Percentiles rank a stretch among this genome's conserved stretches.
These are phyloP conservation scores for Falco columbarius DNA, from an alignment of 2,797 vertebrate genomes.

Conservation along the genomic window DNA sequence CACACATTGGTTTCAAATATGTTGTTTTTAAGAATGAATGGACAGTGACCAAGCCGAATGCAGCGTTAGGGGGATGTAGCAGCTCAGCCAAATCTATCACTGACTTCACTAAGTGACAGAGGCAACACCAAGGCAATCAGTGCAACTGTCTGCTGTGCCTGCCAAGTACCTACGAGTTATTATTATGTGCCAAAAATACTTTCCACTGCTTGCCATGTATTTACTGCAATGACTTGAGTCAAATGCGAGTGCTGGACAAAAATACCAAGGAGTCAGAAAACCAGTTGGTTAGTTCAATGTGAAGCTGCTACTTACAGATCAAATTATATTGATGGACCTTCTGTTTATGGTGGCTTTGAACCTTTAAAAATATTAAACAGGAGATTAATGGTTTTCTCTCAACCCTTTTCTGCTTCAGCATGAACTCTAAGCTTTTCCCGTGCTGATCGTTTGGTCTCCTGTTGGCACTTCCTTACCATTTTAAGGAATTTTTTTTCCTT, in stretches of 20 bases:
- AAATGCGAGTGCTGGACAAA: background rate
- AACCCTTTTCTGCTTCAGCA: background rate
- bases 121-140: background rate
- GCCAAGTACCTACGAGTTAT: background rate
- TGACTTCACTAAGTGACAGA: background rate
- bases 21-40: background rate
- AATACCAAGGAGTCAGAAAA: background rate
- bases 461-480: background rate
- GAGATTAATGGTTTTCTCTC: background rate
- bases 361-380: background rate
- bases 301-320: background rate
- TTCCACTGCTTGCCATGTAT: background rate
- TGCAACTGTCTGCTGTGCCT: conserved; percentile 17
- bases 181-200: background rate
- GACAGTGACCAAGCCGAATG: fast-evolving
- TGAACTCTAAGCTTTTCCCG: background rate
- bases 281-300: background rate
- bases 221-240: background rate
- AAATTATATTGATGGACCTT: background rate
- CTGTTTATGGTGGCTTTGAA: background rate
- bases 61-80: background rate
- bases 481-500: background rate
- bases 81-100: background rate
- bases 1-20: background rate
- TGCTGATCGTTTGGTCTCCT: background rate